phyloP scores from a whole-genome alignment of 1,140 invertebrate genomes.

The Atta colombica region DNA sequence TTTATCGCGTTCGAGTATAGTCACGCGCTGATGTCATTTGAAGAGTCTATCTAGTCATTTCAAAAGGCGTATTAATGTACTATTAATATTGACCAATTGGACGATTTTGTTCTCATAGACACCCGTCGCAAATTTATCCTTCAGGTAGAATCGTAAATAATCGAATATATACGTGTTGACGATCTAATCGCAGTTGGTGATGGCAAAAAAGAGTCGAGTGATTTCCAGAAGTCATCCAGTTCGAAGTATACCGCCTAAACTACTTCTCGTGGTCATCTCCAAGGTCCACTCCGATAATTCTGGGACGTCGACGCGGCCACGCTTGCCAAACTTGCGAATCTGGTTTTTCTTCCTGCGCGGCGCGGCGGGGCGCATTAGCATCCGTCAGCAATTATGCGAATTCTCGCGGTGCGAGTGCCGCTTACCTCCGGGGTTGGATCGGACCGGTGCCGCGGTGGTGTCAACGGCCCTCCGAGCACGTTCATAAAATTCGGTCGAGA shows the following conservation, averaged over 20 bases:
- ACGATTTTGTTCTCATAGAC: neutral
- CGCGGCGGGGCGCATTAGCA: conserved; percentile 73
- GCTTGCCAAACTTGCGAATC: conserved; percentile 74
- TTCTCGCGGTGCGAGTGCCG: conserved; percentile 69
- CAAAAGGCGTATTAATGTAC: conserved; percentile 18
- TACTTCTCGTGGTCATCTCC: conserved; percentile 42
- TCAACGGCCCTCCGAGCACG: conserved; percentile 66
- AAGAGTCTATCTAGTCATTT: conserved; percentile 31
- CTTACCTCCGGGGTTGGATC: conserved; percentile 69
- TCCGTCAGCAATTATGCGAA: conserved; percentile 77
- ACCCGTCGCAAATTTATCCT: conserved; percentile 20
- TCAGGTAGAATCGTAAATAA: conserved; percentile 14
- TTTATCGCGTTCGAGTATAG: conserved; percentile 43
- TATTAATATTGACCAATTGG: conserved; percentile 43
- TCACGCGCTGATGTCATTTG: conserved; percentile 51
- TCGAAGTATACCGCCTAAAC: conserved; percentile 28
- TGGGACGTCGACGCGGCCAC: conserved; percentile 44
- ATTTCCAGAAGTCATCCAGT: conserved; percentile 60
- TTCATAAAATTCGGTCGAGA: conserved; percentile 66
- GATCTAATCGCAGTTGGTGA: neutral
- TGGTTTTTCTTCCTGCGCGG: conserved; percentile 75
- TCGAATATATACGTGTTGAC: neutral
- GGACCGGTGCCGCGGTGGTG: conserved; percentile 55
- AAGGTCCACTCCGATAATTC: conserved; percentile 48
- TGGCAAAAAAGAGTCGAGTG: conserved; percentile 2